Evolutionary conservation across 2,797 vertebrate species (phyloP).

Genomic region (Fistularia tabacaria): DNA sequence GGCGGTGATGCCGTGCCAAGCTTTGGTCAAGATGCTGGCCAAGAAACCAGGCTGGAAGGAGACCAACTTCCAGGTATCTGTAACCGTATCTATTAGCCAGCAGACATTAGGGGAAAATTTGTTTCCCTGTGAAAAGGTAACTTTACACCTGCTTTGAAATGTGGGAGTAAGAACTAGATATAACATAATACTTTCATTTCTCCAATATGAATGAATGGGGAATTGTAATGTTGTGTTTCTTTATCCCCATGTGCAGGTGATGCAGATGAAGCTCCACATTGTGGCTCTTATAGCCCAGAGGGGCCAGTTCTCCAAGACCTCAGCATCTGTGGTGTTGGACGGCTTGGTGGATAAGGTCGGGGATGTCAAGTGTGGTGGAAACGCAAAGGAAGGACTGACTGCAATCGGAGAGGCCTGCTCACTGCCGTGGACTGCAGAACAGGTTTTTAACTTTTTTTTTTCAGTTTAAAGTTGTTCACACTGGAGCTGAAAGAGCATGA

Average conservation of each 20-base stretch:
- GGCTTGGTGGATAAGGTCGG: conserved; percentile 95
- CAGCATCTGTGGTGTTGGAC: conserved; percentile 87
- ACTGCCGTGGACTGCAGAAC: conserved; percentile 94
- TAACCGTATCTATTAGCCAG: background rate
- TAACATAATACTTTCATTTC: too few relatives aligned
- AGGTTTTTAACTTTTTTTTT: conserved; percentile 68
- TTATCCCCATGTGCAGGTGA: conserved; percentile 77
- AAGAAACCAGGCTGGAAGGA: conserved; percentile 99
- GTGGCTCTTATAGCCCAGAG: conserved; percentile 89
- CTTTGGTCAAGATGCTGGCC: conserved; percentile 92
- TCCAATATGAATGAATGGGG: too few relatives aligned
- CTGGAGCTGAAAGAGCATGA: too few relatives aligned
- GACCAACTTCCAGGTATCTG: conserved; percentile 95
- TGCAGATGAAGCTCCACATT: conserved; percentile 95
- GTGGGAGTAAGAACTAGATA: too few relatives aligned
- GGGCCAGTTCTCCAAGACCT: conserved; percentile 93
- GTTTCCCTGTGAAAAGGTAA: background rate
- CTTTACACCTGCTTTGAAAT: background rate
- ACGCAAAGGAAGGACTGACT: conserved; percentile 91
- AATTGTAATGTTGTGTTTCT: background rate
- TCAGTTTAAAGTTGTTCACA: too few relatives aligned
- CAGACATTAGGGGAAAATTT: too few relatives aligned
- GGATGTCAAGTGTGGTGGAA: conserved; percentile 93
- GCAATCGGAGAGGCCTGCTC: conserved; percentile 88
- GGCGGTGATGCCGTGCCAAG: conserved; percentile 92